A percentile compares a stretch with the other conserved stretches of the same genome.
Evolutionary conservation across 2,888 invertebrate species (phyloP).

Genomic region (Chelonus formosanus): DNA sequence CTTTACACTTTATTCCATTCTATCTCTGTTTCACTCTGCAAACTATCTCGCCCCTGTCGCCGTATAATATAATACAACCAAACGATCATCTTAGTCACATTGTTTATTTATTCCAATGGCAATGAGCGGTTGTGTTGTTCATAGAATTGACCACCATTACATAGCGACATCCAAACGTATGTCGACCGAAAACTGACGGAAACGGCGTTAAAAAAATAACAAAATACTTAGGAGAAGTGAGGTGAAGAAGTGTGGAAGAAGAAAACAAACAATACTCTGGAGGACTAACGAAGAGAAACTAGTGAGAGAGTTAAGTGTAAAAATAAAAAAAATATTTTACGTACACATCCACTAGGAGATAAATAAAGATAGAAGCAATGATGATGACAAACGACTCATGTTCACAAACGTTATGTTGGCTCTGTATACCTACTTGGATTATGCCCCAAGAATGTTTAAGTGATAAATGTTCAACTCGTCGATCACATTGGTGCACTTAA

Average conservation of each 20-base stretch:
- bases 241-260: not conserved
- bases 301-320: not conserved
- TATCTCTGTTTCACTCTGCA: constrained; percentile 7
- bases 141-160: constrained; percentile 8
- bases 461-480: constrained; percentile 34
- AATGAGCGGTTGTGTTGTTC: constrained; percentile 19
- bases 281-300: not conserved
- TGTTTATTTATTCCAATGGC: constrained; percentile 31
- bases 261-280: not conserved
- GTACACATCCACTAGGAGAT: no score
- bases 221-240: not conserved
- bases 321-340: no score
- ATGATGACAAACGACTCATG: constrained; percentile 34
- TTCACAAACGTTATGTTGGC: constrained; percentile 24
- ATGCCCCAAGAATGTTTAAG: not conserved
- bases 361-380: not conserved
- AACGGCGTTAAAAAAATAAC: no score
- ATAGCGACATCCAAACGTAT: constrained; percentile 1
- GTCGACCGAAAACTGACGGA: no score
- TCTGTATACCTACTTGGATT: not conserved
- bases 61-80: not conserved
- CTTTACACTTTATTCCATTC: not conserved
- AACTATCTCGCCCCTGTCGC: not conserved
- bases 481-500: not conserved
- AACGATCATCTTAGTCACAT: constrained; percentile 19